Evolutionary conservation across 64 coral and sea anemone species (phyloP), one percentile per base, ranked within the genome.

Genomic region (Montipora cactus): DNA sequence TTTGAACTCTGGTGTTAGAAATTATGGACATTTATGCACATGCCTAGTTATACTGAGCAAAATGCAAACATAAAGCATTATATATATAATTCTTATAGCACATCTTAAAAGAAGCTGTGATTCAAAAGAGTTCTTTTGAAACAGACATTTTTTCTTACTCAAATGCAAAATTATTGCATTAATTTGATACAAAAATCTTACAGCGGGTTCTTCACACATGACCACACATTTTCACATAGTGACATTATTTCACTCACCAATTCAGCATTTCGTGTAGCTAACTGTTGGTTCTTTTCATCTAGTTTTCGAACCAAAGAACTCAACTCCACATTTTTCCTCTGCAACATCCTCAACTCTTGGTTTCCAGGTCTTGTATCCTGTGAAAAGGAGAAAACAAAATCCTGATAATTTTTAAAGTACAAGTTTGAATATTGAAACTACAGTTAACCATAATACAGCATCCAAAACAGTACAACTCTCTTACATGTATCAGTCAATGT

Each of bases 231-330:
- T 84, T 67, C 5, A 61, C 45, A 44, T 37, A 1, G 37, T 37
- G 25, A 23, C 20, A 20, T 20, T 67, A 47, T 61, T 74, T 45
- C 57, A 73, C 95, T 83, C 81, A 95, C 96, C 83, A 97, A 76
- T 89, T 97, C 96, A 72, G 96, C 81, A 89, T 97, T 97, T 85
- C 93, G 92, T 72, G 96, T 97, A 45, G 93, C 87, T 47, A 97
- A 44, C 19, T 97, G 96, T 69, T 97, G 96, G 73, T 97, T 97
- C 70, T 95, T 97, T 83, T 97, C 96, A 92, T 97, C 96, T 22
- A 97, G 61, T 72, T 97, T 97, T 12, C 94, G 94, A 44, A 97
- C 93, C 59, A 97, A 89, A 62, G 96, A 97, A 59, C 96, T 97
- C 5, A 97, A 78, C 47, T 97, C 96, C 2, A 94, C 83, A 89